Evolutionary conservation across 2,888 invertebrate genomes (phyloP).

Genomic region (Bembecia ichneumoniformis): DNA sequence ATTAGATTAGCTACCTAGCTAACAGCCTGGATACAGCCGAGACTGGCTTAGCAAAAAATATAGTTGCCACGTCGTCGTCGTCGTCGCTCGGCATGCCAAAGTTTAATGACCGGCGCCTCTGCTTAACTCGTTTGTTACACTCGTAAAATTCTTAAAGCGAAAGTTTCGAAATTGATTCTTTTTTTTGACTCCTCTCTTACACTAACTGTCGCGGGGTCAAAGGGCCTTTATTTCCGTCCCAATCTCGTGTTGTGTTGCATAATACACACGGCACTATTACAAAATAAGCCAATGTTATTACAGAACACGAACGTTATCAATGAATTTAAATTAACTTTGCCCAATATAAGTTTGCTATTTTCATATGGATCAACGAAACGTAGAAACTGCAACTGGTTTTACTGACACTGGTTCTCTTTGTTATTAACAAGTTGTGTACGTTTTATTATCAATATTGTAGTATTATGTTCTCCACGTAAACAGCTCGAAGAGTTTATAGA

Average conservation of each 20-base stretch:
- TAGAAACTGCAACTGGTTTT: slow-evolving; percentile 1
- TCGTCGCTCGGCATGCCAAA: slow-evolving; percentile 28
- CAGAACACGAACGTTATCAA: too few species aligned
- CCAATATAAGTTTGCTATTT: too few species aligned
- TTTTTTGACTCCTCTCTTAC: slow-evolving; percentile 16
- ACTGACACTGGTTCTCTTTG: not conserved
- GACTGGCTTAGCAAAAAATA: slow-evolving; percentile 55
- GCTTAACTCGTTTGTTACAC: slow-evolving; percentile 23
- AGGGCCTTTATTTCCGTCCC: slow-evolving; percentile 9
- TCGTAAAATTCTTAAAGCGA: slow-evolving; percentile 38
- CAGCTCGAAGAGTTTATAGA: too few species aligned
- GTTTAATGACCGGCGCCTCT: slow-evolving; percentile 51
- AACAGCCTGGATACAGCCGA: slow-evolving; percentile 36
- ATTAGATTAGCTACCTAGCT: slow-evolving; percentile 58
- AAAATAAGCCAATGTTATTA: too few species aligned
- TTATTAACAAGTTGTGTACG: too few species aligned
- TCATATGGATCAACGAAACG: too few species aligned
- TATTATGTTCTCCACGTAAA: too few species aligned
- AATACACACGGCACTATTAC: too few species aligned
- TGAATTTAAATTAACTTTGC: too few species aligned
- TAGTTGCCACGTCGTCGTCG: slow-evolving; percentile 23
- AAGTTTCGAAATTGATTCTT: slow-evolving; percentile 29
- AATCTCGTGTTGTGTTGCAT: too few species aligned
- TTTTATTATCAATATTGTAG: too few species aligned
- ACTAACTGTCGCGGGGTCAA: slow-evolving; percentile 15